These are phyloP conservation scores for Archivesica marissinica DNA, from an alignment of 1,140 invertebrate species.

Conservation along the genomic window DNA sequence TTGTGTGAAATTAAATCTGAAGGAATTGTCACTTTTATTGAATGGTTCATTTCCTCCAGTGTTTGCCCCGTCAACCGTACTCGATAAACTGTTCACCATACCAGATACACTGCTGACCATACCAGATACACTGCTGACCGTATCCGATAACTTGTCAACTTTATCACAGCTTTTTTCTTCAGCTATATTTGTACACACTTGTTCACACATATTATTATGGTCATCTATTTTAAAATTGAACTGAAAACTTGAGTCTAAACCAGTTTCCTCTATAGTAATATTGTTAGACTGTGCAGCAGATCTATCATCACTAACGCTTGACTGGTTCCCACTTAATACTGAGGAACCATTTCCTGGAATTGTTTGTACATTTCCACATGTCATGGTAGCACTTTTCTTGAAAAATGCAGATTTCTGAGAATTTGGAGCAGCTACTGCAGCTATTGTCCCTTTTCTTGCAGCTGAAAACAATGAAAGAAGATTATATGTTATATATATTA, in stretches of 20 bases:
- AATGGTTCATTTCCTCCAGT: neutral
- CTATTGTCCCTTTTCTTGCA: neutral
- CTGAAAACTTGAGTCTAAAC: constrained; percentile 9
- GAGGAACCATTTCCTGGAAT: neutral
- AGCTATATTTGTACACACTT: no score
- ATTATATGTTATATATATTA: neutral
- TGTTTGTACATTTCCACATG: neutral
- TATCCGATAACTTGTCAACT: no score
- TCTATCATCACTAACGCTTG: neutral
- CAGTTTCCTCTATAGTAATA: neutral
- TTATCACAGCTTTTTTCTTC: no score
- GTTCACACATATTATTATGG: no score
- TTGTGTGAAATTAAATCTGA: constrained; percentile 14
- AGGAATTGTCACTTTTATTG: constrained; percentile 38
- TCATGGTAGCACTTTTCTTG: constrained; percentile 7
- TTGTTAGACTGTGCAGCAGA: neutral
- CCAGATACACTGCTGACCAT: neutral
- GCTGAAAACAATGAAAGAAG: constrained; percentile 11
- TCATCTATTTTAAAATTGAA: constrained; percentile 31
- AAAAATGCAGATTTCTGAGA: constrained; percentile 18
- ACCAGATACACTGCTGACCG: no score
- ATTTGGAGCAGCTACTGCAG: neutral
- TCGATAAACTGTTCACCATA: neutral
- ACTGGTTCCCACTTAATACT: neutral
- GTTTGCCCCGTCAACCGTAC: neutral